Evolutionary conservation across 2,888 invertebrate species (phyloP), one percentile per base, ranked within the genome.

Genomic region (Neoascia interrupta): DNA sequence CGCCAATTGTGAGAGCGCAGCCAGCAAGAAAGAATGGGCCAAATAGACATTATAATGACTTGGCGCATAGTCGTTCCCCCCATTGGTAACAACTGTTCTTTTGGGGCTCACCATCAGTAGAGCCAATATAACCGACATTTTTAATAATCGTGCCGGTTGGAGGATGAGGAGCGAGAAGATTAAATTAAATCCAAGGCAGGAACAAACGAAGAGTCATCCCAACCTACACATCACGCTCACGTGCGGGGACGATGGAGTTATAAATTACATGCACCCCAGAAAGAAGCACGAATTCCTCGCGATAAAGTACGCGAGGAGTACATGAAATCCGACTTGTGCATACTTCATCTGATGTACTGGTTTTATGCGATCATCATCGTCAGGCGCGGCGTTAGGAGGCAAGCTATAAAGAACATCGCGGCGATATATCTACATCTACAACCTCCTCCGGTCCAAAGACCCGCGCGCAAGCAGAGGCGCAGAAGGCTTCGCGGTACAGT

Each of bases 1-100:
- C 79, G 73, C 73, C 79, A 79, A 79, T 73, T 73, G 73, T 73
- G 68, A 73, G 73, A 79, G 73, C 68, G n/a, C n/a, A n/a, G n/a
- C n/a, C n/a, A 21, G 75, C 70, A 76, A 70, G 76, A 73, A 79
- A 79, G 73, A 66, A n/a, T 79, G 66, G 68, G 73, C 66, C 66
- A 61, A 79, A 79, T 49, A 66, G n/a, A 74, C 45, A 58, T 53
- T 51, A 21, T 23, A n/a, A n/a, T n/a, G n/a, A n/a, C n/a, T n/a
- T n/a, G n/a, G n/a, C n/a, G n/a, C n/a, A n/a, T n/a, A n/a, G 26
- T 51, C 31, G 21, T 56, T 54, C 47, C 13, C 18, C 54, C 13
- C 19, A 21, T 34, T 41, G 47, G 63, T 56, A 10, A 36, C 47
- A 51, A 63, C 56, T 37, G 36, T 39, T 5, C 21, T 34, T 51